Evolutionary conservation across 2,113 vertebrate species (phyloP).

Genomic region (Misgurnus mizolepis): DNA sequence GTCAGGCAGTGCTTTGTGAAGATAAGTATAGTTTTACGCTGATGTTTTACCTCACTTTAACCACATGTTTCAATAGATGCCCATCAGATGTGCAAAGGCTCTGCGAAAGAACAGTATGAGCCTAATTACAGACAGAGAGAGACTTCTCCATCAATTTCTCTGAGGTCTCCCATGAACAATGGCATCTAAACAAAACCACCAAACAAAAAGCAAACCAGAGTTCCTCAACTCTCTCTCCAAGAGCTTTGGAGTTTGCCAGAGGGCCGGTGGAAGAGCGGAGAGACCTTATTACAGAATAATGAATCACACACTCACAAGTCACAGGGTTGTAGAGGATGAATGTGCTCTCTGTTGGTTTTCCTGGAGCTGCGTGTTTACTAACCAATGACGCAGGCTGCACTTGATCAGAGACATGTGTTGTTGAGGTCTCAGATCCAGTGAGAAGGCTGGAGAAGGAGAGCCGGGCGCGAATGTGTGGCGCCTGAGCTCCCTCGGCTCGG

Average conservation of each 20-base stretch:
- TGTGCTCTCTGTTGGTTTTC: slow-evolving; percentile 82
- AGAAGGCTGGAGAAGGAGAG: slow-evolving; percentile 45
- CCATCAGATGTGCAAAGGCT: slow-evolving; percentile 11
- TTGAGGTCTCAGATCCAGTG: slow-evolving; percentile 58
- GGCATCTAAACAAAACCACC: slow-evolving; percentile 30
- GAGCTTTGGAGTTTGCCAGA: slow-evolving; percentile 32
- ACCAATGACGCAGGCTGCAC: slow-evolving; percentile 79
- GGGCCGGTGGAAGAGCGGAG: slow-evolving; percentile 52
- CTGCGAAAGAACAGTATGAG: background rate
- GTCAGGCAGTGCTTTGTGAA: background rate
- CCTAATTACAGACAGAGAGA: slow-evolving; percentile 28
- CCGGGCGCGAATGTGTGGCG: slow-evolving; percentile 64
- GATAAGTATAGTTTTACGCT: background rate
- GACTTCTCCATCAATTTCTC: slow-evolving; percentile 23
- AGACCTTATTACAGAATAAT: slow-evolving; percentile 77
- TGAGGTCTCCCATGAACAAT: slow-evolving; percentile 29
- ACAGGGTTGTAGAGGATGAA: slow-evolving; percentile 79
- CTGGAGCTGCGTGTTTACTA: slow-evolving; percentile 80
- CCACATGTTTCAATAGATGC: background rate
- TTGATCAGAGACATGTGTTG: slow-evolving; percentile 82
- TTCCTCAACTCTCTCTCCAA: slow-evolving; percentile 27
- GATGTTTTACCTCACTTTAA: slow-evolving; percentile 10
- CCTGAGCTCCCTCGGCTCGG: slow-evolving; percentile 54
- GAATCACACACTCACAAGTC: slow-evolving; percentile 79
- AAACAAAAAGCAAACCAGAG: slow-evolving; percentile 40